Conservation (phyloP, 2,888 invertebrate genomes). For the Elmis aenea region DNA sequence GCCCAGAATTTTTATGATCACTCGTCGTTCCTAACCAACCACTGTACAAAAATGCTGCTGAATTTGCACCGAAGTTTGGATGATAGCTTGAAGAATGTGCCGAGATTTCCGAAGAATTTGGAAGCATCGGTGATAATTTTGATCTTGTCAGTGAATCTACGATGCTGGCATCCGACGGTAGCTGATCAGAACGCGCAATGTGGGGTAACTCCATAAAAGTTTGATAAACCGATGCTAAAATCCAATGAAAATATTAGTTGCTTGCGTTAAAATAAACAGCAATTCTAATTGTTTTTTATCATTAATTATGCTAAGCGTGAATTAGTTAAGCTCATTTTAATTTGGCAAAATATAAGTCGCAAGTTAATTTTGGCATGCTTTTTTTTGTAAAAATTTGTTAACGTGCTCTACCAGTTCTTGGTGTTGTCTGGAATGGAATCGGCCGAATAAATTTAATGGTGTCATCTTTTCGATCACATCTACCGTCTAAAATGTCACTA, state of each 20-base stretch:
- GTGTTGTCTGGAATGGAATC: too few relatives aligned
- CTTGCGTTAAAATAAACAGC: not conserved
- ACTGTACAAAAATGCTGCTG: slow-evolving; percentile 39
- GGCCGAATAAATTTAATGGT: too few relatives aligned
- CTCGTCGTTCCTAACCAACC: slow-evolving; percentile 39
- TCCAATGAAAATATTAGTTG: not conserved
- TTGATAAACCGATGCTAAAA: slow-evolving; percentile 35
- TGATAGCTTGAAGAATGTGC: slow-evolving; percentile 33
- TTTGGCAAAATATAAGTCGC: too few relatives aligned
- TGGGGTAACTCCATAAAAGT: slow-evolving; percentile 39
- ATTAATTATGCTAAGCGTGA: too few relatives aligned
- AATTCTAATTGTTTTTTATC: too few relatives aligned
- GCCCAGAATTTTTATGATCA: slow-evolving; percentile 39
- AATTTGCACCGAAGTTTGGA: slow-evolving; percentile 32
- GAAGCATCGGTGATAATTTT: slow-evolving; percentile 10
- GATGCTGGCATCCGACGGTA: slow-evolving; percentile 38
- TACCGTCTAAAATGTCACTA: slow-evolving; percentile 2
- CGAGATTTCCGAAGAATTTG: slow-evolving; percentile 26
- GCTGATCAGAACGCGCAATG: slow-evolving; percentile 31
- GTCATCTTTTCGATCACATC: too few relatives aligned
- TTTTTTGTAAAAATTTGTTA: too few relatives aligned
- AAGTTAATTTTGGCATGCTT: too few relatives aligned
- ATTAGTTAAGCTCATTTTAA: too few relatives aligned
- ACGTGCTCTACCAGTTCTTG: too few relatives aligned
- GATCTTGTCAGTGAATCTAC: slow-evolving; percentile 17